These are phyloP conservation scores for Eunapius fragilis DNA, from an alignment of 37 sponge, comb jelly and placozoan species.

Conservation along the genomic window DNA sequence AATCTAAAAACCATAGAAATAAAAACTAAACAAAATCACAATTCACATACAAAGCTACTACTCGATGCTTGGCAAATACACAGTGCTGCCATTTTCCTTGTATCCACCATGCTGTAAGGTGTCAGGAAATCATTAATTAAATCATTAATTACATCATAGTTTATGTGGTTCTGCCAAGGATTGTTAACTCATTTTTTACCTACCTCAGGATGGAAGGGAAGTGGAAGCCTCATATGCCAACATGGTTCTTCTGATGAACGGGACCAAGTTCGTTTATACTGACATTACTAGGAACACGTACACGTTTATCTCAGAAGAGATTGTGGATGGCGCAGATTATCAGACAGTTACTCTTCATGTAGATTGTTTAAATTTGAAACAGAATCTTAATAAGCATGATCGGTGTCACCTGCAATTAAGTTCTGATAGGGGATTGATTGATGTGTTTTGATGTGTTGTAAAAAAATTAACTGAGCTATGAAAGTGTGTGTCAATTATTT, in stretches of 20 bases:
- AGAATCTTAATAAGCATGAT: neutral
- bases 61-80: too few species aligned
- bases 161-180: too few species aligned
- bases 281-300: neutral
- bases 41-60: too few species aligned
- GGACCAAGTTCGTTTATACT: neutral
- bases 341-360: neutral
- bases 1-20: too few species aligned
- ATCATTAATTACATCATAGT: too few species aligned
- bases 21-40: too few species aligned
- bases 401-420: neutral
- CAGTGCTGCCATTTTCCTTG: too few species aligned
- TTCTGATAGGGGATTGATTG: neutral
- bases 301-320: neutral
- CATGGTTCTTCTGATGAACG: neutral
- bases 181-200: too few species aligned
- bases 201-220: neutral
- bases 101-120: too few species aligned
- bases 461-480: too few species aligned
- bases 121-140: too few species aligned
- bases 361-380: neutral
- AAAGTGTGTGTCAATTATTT: too few species aligned
- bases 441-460: neutral
- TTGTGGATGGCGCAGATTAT: neutral
- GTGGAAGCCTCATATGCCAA: neutral